These are phyloP conservation scores for Coryphaenoides rupestris DNA, from an alignment of 2,113 vertebrate species.

Conservation along the genomic window DNA sequence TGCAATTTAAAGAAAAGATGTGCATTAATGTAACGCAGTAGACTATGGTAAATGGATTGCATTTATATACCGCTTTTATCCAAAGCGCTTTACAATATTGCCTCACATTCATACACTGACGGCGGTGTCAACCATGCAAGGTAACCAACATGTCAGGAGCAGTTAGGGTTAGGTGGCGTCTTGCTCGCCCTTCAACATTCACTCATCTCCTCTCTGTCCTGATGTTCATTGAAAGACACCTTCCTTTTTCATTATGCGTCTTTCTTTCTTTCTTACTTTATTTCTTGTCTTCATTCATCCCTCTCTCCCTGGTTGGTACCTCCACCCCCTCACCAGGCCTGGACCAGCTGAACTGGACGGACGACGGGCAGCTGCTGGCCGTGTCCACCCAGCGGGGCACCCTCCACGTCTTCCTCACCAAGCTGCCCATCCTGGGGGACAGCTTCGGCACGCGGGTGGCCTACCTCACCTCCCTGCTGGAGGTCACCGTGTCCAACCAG, in stretches of 20 bases:
- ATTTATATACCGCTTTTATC: too few relatives aligned
- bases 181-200: too few relatives aligned
- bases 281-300: not conserved
- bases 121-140: too few relatives aligned
- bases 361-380: constrained; percentile 92
- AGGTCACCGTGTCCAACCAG: constrained; percentile 88
- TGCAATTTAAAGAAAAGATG: too few relatives aligned
- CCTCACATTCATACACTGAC: too few relatives aligned
- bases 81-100: too few relatives aligned
- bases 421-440: constrained; percentile 89
- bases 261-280: not conserved
- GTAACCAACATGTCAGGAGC: too few relatives aligned
- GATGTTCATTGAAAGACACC: too few relatives aligned
- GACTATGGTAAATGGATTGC: too few relatives aligned
- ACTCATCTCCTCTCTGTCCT: not conserved
- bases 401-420: constrained; percentile 91
- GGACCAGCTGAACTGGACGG: constrained; percentile 91
- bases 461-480: constrained; percentile 92
- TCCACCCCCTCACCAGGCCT: constrained; percentile 72
- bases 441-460: constrained; percentile 85
- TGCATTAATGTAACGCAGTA: too few relatives aligned
- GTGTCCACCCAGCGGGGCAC: constrained; percentile 86
- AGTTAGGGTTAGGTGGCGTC: too few relatives aligned
- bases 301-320: not conserved
- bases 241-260: too few relatives aligned